Evolutionary conservation across 2,888 invertebrate species (phyloP).

Genomic region (Cartodere bifasciata): DNA sequence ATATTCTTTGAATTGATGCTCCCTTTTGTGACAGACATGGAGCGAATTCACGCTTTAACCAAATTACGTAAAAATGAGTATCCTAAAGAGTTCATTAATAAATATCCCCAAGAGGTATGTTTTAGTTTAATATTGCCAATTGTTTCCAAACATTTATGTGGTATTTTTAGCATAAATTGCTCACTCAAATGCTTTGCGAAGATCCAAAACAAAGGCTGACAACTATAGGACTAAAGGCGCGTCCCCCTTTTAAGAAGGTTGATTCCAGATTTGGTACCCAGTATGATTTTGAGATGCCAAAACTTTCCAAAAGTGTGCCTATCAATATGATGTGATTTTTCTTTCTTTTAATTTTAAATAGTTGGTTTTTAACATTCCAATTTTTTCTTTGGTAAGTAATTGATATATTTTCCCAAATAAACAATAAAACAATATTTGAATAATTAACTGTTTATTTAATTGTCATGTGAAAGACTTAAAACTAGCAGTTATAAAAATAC

Average conservation of each 20-base stretch:
- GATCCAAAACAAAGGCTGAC: slow-evolving; percentile 63
- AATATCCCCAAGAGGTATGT: slow-evolving; percentile 59
- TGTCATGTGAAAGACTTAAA: too few species aligned
- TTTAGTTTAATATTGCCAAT: slow-evolving; percentile 2
- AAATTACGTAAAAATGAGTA: slow-evolving; percentile 53
- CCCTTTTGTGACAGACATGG: slow-evolving; percentile 85
- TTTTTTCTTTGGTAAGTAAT: too few species aligned
- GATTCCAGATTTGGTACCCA: slow-evolving; percentile 5
- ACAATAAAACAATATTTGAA: too few species aligned
- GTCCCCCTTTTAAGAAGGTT: slow-evolving; percentile 39
- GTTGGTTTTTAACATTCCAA: too few species aligned
- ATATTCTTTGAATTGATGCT: slow-evolving; percentile 87
- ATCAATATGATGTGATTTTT: too few species aligned
- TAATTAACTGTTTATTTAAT: too few species aligned
- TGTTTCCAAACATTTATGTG: slow-evolving; percentile 3
- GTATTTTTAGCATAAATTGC: slow-evolving; percentile 47
- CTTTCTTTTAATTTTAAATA: too few species aligned
- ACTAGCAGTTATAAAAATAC: too few species aligned
- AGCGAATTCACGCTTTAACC: slow-evolving; percentile 58
- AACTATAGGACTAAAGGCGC: slow-evolving; percentile 54
- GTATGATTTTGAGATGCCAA: slow-evolving; percentile 6
- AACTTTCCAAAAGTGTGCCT: too few species aligned
- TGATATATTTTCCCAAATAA: too few species aligned
- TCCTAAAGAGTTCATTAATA: slow-evolving; percentile 51
- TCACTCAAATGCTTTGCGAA: slow-evolving; percentile 65